Conservation (phyloP, 2,888 invertebrate genomes). For the Harpagoxenus sublaevis region DNA sequence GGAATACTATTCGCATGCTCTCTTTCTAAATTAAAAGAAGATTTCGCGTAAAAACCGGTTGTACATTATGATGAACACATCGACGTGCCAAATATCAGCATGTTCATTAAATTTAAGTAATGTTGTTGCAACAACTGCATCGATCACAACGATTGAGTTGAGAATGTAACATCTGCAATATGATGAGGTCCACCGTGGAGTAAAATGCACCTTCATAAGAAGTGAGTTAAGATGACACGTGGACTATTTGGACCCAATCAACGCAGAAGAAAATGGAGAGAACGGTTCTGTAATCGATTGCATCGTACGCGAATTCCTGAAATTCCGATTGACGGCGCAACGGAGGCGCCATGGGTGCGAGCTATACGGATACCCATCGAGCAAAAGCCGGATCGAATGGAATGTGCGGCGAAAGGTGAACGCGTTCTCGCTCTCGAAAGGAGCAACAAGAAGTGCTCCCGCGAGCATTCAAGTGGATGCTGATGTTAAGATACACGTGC, state of each 20-base stretch:
- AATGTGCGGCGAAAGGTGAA: constrained; percentile 76
- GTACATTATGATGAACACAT: not conserved
- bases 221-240: not conserved
- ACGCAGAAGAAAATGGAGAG: constrained; percentile 69
- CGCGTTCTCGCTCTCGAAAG: constrained; percentile 73
- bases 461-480: constrained; percentile 57
- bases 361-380: constrained; percentile 60
- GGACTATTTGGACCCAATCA: not conserved
- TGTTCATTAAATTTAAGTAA: not conserved
- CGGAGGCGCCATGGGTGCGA: constrained; percentile 65
- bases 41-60: not conserved
- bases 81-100: not conserved
- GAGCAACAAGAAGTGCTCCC: constrained; percentile 67
- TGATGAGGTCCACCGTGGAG: not conserved
- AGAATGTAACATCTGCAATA: not conserved
- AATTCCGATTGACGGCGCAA: constrained; percentile 66
- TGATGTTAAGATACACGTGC: constrained; percentile 32
- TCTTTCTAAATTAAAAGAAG: not conserved
- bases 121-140: not conserved
- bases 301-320: constrained; percentile 70
- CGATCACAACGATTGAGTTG: not conserved
- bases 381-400: constrained; percentile 68
- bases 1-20: constrained; percentile 36
- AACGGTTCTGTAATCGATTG: constrained; percentile 76
- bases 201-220: not conserved